Conservation (phyloP, 2,797 vertebrate species). For the Argentina silus region DNA sequence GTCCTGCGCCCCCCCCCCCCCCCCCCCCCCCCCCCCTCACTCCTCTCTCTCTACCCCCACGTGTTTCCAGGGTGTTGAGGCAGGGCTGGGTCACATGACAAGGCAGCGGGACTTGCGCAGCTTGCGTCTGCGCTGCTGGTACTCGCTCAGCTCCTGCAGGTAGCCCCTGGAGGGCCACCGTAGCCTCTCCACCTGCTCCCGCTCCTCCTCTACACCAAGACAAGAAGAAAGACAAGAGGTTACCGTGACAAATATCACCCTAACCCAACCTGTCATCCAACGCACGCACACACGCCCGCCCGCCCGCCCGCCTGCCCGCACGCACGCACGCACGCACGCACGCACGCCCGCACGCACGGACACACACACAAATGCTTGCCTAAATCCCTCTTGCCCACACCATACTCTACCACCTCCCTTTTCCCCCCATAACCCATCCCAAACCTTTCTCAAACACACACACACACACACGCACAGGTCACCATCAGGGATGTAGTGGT, state of each 20-base stretch:
- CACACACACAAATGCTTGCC: neutral
- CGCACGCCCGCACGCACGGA: neutral
- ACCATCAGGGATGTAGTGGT: no score
- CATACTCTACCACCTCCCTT: no score
- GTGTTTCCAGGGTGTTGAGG: conserved; percentile 40
- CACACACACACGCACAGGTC: no score
- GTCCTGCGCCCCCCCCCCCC: conserved; percentile 4
- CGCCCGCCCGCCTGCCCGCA: no score
- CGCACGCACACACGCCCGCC: neutral
- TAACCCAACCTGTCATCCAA: no score
- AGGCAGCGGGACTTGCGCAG: conserved; percentile 89
- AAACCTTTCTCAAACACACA: no score
- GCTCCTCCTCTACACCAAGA: conserved; percentile 86
- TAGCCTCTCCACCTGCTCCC: conserved; percentile 90
- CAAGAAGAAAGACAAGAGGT: conserved; percentile 33
- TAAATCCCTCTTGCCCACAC: no score
- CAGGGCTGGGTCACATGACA: conserved; percentile 84
- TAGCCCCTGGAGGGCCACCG: conserved; percentile 93
- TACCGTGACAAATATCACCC: conserved; percentile 4
- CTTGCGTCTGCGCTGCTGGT: conserved; percentile 90
- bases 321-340: neutral
- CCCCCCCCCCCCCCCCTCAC: conserved; percentile 1
- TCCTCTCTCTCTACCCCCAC: neutral
- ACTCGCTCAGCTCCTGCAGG: conserved; percentile 94
- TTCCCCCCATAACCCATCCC: no score